A percentile compares a stretch with the other conserved stretches of the same genome.
Conservation (phyloP, 2,888 invertebrate species). For the Cheilosia soror region DNA sequence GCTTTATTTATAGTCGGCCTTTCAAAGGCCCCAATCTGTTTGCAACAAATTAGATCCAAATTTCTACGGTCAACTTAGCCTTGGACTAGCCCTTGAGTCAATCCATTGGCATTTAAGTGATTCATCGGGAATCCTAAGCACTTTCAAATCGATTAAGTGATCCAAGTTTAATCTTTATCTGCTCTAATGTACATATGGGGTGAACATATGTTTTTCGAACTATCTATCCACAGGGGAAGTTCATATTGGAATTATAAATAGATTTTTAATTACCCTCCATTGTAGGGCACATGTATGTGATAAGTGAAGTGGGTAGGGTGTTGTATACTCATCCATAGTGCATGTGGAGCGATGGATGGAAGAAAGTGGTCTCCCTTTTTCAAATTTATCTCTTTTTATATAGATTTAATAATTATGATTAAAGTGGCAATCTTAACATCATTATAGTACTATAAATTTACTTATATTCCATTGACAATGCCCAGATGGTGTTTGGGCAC, state of each 20-base stretch:
- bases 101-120: conserved; percentile 10
- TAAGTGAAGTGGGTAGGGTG: conserved; percentile 53
- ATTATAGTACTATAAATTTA: conserved; percentile 20
- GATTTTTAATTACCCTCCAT: conserved; percentile 54
- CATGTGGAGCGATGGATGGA: not conserved
- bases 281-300: conserved; percentile 36
- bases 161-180: conserved; percentile 38
- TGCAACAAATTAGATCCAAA: conserved; percentile 13
- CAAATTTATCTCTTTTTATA: conserved; percentile 37
- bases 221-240: conserved; percentile 20
- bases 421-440: conserved; percentile 42
- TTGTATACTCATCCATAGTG: not conserved
- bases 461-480: conserved; percentile 3
- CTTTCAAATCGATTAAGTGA: conserved; percentile 63
- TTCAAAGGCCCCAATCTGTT: conserved; percentile 1
- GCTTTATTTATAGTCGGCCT: conserved; percentile 5
- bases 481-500: conserved; percentile 14
- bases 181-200: conserved; percentile 22
- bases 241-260: conserved; percentile 54
- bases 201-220: conserved; percentile 47
- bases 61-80: conserved; percentile 23
- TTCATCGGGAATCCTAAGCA: conserved; percentile 22
- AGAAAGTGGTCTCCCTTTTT: conserved; percentile 2
- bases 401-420: conserved; percentile 37
- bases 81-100: conserved; percentile 39